Evolutionary conservation across 2,113 vertebrate species (phyloP).

Genomic region (Cisticola juncidis): DNA sequence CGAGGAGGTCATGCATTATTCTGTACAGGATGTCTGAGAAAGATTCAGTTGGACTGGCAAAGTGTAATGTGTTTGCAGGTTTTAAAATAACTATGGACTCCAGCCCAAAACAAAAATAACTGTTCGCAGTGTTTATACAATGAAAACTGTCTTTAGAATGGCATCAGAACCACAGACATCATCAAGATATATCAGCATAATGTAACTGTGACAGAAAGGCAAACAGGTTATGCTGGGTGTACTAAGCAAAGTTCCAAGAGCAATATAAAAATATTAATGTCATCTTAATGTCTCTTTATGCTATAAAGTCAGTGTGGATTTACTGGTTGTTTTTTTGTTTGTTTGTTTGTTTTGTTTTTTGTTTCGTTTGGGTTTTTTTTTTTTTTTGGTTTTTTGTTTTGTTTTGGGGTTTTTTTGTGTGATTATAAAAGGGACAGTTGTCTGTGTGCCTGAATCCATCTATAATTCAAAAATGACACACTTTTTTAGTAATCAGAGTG

Average conservation of each 20-base stretch:
- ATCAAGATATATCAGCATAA: not conserved
- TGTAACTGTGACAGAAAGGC: not conserved
- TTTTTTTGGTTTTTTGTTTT: too few relatives aligned
- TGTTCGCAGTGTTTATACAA: not conserved
- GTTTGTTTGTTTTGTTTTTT: too few relatives aligned
- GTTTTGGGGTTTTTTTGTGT: not conserved
- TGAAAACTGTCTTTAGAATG: not conserved
- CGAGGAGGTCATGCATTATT: slow-evolving; percentile 44
- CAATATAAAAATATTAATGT: not conserved
- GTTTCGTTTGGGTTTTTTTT: too few relatives aligned
- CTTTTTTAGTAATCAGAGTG: not conserved
- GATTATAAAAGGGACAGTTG: not conserved
- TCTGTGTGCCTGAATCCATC: not conserved
- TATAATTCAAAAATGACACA: not conserved
- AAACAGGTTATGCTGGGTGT: not conserved
- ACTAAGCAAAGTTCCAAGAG: not conserved
- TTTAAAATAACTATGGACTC: slow-evolving; percentile 34
- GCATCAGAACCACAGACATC: not conserved
- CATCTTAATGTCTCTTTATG: not conserved
- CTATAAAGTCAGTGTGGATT: not conserved
- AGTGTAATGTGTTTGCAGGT: not conserved
- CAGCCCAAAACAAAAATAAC: slow-evolving; percentile 26
- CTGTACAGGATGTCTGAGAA: slow-evolving; percentile 27
- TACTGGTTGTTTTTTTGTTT: not conserved
- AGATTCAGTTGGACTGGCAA: slow-evolving; percentile 34